These are phyloP conservation scores for Polyommatus icarus DNA, from an alignment of 2,888 invertebrate species.

Conservation along the genomic window DNA sequence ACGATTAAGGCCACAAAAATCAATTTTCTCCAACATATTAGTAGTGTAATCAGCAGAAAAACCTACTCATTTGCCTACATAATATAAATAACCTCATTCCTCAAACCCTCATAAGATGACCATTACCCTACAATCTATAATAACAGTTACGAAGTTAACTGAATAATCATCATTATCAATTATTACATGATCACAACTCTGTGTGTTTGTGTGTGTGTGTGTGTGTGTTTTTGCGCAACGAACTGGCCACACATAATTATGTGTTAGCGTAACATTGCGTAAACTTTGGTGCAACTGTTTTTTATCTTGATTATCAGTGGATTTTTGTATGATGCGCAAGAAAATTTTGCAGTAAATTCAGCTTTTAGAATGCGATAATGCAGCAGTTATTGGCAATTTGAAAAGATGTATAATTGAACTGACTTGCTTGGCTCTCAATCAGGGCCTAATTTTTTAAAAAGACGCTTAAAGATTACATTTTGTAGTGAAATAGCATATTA, in stretches of 20 bases:
- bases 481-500: too few species aligned
- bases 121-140: slow-evolving; percentile 7
- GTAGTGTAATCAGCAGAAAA: neutral
- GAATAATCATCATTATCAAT: neutral
- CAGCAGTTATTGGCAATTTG: too few species aligned
- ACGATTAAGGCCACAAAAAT: slow-evolving; percentile 5
- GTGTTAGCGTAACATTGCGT: slow-evolving; percentile 7
- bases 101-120: neutral
- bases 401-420: too few species aligned
- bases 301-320: neutral
- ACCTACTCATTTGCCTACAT: neutral
- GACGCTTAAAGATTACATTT: neutral
- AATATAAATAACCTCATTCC: neutral
- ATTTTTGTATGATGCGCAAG: neutral
- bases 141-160: neutral
- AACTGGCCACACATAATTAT: slow-evolving; percentile 15
- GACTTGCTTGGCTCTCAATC: too few species aligned
- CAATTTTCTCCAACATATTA: neutral
- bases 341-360: neutral
- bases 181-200: neutral
- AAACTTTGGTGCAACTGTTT: slow-evolving; percentile 12
- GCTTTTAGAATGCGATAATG: neutral
- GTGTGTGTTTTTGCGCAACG: slow-evolving; percentile 15
- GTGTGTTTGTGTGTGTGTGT: neutral
- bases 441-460: neutral